These are phyloP conservation scores for Phrynosoma blainvillii DNA, from an alignment of 2,113 vertebrate species.

Conservation along the genomic window DNA sequence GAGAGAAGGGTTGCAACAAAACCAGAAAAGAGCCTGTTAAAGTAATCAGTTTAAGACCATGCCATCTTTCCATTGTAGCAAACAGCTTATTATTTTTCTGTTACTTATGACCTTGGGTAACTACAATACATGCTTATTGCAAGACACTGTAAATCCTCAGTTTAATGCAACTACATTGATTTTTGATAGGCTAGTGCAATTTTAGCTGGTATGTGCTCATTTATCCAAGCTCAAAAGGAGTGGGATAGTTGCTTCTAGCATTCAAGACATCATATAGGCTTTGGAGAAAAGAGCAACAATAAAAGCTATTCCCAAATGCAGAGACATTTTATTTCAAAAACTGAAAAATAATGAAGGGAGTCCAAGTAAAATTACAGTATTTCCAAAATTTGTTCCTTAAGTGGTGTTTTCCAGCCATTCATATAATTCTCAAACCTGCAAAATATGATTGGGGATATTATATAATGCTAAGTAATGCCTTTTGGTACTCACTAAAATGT, in stretches of 20 bases:
- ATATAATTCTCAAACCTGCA: not conserved
- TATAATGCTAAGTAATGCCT: not conserved
- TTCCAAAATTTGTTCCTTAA: not conserved
- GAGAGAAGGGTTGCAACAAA: not conserved
- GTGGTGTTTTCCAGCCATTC: not conserved
- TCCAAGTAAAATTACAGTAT: not conserved
- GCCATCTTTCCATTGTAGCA: not conserved
- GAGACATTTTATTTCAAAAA: conserved; percentile 17
- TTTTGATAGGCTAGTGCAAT: rapidly evolving
- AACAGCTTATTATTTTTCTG: not conserved
- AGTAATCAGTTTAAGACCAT: conserved; percentile 4
- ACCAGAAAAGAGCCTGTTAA: conserved; percentile 1
- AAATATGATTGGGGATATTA: conserved; percentile 9
- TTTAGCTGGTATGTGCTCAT: not conserved
- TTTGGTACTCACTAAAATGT: conserved; percentile 12
- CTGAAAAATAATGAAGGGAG: conserved; percentile 8
- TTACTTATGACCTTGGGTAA: not conserved
- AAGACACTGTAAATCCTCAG: not conserved
- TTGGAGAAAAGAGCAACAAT: not conserved
- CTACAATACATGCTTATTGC: not conserved
- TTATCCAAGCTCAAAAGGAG: not conserved
- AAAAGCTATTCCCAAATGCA: not conserved
- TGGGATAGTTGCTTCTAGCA: not conserved
- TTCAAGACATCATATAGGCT: not conserved
- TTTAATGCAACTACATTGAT: not conserved